These are phyloP conservation scores for Agrochola lychnidis DNA, from an alignment of 2,888 invertebrate genomes.

Conservation along the genomic window DNA sequence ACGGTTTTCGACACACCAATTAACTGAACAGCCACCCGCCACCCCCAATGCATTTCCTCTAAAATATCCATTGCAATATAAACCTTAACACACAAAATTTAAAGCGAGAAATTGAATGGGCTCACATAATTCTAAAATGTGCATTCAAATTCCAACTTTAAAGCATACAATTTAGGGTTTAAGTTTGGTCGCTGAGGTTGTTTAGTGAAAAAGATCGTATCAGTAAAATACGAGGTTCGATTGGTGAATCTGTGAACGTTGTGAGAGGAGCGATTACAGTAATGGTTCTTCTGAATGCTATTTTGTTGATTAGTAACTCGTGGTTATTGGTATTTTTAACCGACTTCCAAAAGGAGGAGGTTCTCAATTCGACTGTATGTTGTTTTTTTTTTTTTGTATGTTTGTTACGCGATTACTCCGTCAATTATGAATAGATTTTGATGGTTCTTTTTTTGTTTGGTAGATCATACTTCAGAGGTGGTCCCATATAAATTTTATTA, in stretches of 20 bases:
- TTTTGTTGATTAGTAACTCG: conserved; percentile 24
- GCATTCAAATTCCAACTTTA: conserved; percentile 51
- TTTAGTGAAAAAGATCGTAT: conserved; percentile 67
- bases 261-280: conserved; percentile 56
- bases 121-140: conserved; percentile 16
- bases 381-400: too few species aligned
- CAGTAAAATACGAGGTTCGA: conserved; percentile 61
- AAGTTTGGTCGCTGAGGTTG: conserved; percentile 38
- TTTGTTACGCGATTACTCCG: too few species aligned
- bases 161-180: conserved; percentile 27
- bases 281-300: conserved; percentile 40
- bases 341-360: too few species aligned
- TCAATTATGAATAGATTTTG: too few species aligned
- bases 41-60: conserved; percentile 46
- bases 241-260: conserved; percentile 63
- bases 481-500: too few species aligned
- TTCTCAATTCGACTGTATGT: too few species aligned
- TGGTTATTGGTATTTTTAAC: too few species aligned
- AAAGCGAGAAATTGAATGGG: conserved; percentile 33
- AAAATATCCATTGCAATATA: conserved; percentile 39
- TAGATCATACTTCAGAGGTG: too few species aligned
- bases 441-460: too few species aligned
- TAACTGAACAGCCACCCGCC: conserved; percentile 62
- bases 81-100: conserved; percentile 46
- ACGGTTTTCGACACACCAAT: conserved; percentile 69